A percentile compares a stretch with the other conserved stretches of the same genome.
Conservation (phyloP, 2,888 invertebrate genomes). For the Tyria jacobaeae region DNA sequence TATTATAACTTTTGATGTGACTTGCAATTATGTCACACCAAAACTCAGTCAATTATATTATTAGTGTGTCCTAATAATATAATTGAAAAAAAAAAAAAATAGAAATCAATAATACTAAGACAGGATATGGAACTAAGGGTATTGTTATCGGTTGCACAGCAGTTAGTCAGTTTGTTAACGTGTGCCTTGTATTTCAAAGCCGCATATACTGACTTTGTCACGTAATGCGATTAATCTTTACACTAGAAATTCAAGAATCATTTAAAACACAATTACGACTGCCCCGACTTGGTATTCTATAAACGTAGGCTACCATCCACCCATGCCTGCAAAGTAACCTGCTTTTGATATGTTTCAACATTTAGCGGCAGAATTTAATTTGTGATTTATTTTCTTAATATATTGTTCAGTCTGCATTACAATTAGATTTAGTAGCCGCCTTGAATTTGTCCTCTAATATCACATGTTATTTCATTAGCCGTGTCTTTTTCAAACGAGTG, state of each 20-base stretch:
- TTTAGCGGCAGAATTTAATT: neutral
- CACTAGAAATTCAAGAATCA: neutral
- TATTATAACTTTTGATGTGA: too few relatives aligned
- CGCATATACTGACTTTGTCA: neutral
- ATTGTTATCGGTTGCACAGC: too few relatives aligned
- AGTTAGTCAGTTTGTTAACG: neutral
- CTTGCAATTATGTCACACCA: too few relatives aligned
- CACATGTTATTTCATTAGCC: too few relatives aligned
- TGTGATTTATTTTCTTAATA: neutral
- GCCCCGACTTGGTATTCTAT: neutral
- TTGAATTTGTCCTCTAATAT: too few relatives aligned
- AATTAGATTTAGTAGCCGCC: too few relatives aligned
- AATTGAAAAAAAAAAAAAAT: too few relatives aligned
- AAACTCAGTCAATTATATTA: too few relatives aligned
- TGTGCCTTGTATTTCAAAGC: neutral
- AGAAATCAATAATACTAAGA: too few relatives aligned
- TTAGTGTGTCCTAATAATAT: too few relatives aligned
- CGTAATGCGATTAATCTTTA: neutral
- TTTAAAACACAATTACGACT: neutral
- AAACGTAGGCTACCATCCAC: neutral
- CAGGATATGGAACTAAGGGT: too few relatives aligned
- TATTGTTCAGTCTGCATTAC: neutral
- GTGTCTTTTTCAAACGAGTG: too few relatives aligned
- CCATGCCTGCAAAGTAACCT: neutral
- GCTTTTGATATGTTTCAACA: neutral